Base-by-base conservation (phyloP, 1,140 invertebrate genomes). In the Drosophila bocqueti region DNA sequence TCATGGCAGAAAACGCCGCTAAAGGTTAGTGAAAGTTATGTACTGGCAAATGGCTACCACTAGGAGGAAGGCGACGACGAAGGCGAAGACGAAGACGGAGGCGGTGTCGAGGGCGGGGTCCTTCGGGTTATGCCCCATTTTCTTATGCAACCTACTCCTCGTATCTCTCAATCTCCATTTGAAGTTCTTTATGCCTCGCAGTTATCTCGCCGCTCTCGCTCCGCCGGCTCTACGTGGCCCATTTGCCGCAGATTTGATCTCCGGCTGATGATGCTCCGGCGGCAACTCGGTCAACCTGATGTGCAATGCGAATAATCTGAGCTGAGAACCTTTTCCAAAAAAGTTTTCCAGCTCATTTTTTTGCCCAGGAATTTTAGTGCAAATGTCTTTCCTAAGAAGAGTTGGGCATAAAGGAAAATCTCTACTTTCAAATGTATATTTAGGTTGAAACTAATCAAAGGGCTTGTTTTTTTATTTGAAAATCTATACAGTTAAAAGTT, bases 11-110 rank as follows among this genome's bases (percentile, higher is more conserved):
- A 62, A 68, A 58, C 74, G 76, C 59, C 66, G 52, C 76, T 50
- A 79, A 79, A 79, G 76, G 76, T 79, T 79, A 79, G 76, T 65
- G 67, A 79, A 79, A 79, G 76, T 79, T 79, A 79, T 78, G 76
- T 64, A 79, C 76, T 79, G 40, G 60, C 76, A 72, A 79, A 79
- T 79, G 76, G 74, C 62, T 31, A 36, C 43, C 47, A 36, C 59
- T 31, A n/a, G 42, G 43, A 46, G 57, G 43, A n/a, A 29, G 24
- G 16, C 15, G 7, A 24, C 13, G 11, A 2, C 3, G 21, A 3
- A 40, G 6, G 0, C 36, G 13, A 1, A 4, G 31, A 10, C 11
- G 13, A n/a, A 18, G 29, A 2, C 31, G 15, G n/a, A 13, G 29
- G 2, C 10, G n/a, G 4, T 26, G 26, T 26, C 26, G 18, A 1